Evolutionary conservation across 1,140 invertebrate genomes (phyloP).

Genomic region (Carposina sasakii): DNA sequence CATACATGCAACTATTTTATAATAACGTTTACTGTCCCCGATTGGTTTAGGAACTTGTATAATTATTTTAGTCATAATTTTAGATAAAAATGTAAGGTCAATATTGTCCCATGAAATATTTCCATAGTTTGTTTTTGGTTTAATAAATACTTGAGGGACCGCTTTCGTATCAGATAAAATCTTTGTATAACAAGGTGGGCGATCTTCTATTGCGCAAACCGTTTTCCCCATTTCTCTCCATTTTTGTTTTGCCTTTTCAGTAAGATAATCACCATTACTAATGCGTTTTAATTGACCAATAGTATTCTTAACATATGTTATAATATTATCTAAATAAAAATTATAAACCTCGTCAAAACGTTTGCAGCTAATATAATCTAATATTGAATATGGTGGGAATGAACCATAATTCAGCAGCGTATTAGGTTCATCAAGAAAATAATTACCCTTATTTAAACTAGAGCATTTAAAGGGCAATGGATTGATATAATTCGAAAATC

Average conservation of each 20-base stretch:
- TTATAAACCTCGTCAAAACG: conserved; percentile 52
- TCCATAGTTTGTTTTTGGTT: too few relatives aligned
- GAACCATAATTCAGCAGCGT: conserved; percentile 31
- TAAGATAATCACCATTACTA: conserved; percentile 63
- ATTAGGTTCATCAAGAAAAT: conserved; percentile 46
- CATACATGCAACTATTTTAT: too few relatives aligned
- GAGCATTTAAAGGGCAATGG: conserved; percentile 29
- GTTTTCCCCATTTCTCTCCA: conserved; percentile 54
- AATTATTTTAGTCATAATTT: too few relatives aligned
- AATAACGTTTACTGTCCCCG: too few relatives aligned
- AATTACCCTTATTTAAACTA: conserved; percentile 43
- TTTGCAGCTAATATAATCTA: conserved; percentile 59
- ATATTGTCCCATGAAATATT: too few relatives aligned
- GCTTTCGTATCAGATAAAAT: too few relatives aligned
- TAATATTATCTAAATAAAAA: conserved; percentile 62
- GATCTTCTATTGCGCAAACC: too few relatives aligned
- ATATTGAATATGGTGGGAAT: conserved; percentile 39
- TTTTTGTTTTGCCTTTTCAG: conserved; percentile 57
- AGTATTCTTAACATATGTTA: conserved; percentile 51
- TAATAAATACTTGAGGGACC: too few relatives aligned
- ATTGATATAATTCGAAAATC: conserved; percentile 36
- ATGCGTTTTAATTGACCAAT: conserved; percentile 64
- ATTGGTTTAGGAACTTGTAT: too few relatives aligned
- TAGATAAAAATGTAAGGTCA: too few relatives aligned
- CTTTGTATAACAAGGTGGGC: too few relatives aligned